phyloP scores from a whole-genome alignment of 2,113 vertebrate genomes.

The Cavia porcellus region DNA sequence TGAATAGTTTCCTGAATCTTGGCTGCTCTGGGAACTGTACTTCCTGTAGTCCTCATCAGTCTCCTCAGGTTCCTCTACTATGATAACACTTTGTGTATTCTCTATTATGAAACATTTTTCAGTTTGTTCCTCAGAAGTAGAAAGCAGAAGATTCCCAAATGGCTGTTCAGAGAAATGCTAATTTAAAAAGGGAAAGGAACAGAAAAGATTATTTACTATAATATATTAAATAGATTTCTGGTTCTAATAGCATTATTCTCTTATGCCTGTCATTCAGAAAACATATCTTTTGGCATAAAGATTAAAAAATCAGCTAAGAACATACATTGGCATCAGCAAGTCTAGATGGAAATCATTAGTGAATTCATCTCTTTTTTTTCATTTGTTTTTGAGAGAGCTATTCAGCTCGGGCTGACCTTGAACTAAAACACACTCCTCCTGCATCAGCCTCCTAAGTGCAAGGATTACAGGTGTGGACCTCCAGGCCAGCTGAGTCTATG shows the following conservation, averaged over 20 bases:
- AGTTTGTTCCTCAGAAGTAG: slow-evolving; percentile 76
- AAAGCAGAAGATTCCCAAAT: slow-evolving; percentile 63
- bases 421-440: not conserved
- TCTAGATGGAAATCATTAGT: not conserved
- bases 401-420: not conserved
- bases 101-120: slow-evolving; percentile 85
- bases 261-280: not conserved
- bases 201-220: slow-evolving; percentile 32
- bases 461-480: not conserved
- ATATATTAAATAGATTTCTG: not conserved
- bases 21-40: slow-evolving; percentile 77
- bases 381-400: not conserved
- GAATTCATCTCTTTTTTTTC: not conserved
- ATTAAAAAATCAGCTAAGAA: not conserved
- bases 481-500: not conserved
- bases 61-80: slow-evolving; percentile 7
- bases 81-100: not conserved
- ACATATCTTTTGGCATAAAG: not conserved
- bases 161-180: slow-evolving; percentile 76
- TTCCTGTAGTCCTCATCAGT: not conserved
- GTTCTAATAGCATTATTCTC: not conserved
- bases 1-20: slow-evolving; percentile 89
- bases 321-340: not conserved
- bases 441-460: not conserved
- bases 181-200: slow-evolving; percentile 13